phyloP scores from a whole-genome alignment of 2,113 vertebrate species.

The Siniperca chuatsi region DNA sequence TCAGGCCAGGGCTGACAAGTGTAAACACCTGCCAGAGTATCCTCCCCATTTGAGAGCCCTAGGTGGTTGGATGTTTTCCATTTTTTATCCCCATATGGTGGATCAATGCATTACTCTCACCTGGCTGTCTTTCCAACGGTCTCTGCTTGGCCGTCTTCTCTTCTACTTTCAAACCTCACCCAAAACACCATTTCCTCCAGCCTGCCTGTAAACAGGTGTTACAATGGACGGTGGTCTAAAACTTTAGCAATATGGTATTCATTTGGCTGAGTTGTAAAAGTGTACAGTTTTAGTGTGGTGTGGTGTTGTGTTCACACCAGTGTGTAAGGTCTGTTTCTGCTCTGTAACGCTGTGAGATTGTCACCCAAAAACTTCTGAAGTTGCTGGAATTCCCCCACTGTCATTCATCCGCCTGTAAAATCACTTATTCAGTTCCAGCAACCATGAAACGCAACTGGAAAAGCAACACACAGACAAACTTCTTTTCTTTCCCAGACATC shows the following conservation, averaged over 20 bases:
- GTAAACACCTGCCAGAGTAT: slow-evolving; percentile 78
- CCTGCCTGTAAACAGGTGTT: slow-evolving; percentile 46
- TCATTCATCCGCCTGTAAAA: slow-evolving; percentile 51
- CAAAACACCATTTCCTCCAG: slow-evolving; percentile 32
- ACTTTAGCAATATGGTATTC: slow-evolving; percentile 39
- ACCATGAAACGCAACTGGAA: slow-evolving; percentile 38
- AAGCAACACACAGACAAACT: slow-evolving; percentile 8
- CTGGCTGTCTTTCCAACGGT: slow-evolving; percentile 38
- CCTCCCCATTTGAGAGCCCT: slow-evolving; percentile 58
- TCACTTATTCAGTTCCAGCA: slow-evolving; percentile 44
- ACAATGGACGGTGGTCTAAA: slow-evolving; percentile 13
- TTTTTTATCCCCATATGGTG: slow-evolving; percentile 63
- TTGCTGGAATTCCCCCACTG: slow-evolving; percentile 52
- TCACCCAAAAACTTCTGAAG: slow-evolving; percentile 53
- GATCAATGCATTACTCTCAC: slow-evolving; percentile 65
- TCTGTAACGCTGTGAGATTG: slow-evolving; percentile 11
- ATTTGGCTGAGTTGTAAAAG: slow-evolving; percentile 48
- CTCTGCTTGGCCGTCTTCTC: slow-evolving; percentile 20
- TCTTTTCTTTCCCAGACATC: neutral
- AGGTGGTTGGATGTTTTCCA: slow-evolving; percentile 68
- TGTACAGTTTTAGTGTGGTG: slow-evolving; percentile 20
- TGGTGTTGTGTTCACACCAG: slow-evolving; percentile 46
- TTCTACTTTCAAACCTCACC: slow-evolving; percentile 41
- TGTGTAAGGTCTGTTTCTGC: slow-evolving; percentile 48
- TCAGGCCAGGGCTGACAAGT: slow-evolving; percentile 76